phyloP scores from a whole-genome alignment of 2,797 vertebrate genomes.

The Ficedula albicollis region DNA sequence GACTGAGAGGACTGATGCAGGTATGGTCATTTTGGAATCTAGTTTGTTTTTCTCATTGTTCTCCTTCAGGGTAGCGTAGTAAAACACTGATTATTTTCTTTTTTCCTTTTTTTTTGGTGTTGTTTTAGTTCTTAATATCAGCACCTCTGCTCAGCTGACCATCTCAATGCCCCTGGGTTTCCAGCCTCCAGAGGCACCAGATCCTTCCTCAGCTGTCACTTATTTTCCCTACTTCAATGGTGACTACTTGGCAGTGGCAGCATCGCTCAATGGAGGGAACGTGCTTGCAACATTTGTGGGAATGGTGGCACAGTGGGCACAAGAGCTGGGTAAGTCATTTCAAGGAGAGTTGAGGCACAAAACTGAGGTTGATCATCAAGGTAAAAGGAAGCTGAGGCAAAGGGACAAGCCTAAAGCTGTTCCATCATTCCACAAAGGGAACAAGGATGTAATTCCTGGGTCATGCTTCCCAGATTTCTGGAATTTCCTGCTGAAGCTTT shows the following conservation, averaged over 20 bases:
- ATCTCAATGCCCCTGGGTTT: conserved; percentile 86
- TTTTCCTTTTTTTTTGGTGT: background rate
- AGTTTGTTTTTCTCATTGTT: background rate
- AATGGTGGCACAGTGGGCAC: conserved; percentile 87
- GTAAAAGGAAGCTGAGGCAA: background rate
- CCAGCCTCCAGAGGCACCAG: conserved; percentile 79
- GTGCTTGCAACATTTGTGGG: conserved; percentile 87
- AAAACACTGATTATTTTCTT: background rate
- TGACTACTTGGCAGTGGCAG: conserved; percentile 90
- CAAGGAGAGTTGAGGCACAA: background rate
- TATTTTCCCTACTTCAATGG: conserved; percentile 91
- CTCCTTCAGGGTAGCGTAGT: background rate
- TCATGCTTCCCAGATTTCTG: background rate
- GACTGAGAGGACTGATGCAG: conserved; percentile 86
- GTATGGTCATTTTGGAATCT: conserved; percentile 64
- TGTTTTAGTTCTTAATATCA: conserved; percentile 89
- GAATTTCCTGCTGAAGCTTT: conserved; percentile 42
- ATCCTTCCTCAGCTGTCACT: conserved; percentile 79
- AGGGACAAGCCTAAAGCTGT: background rate
- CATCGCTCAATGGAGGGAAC: conserved; percentile 94
- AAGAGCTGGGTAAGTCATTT: conserved; percentile 83
- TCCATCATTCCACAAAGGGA: background rate
- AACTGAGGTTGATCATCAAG: background rate
- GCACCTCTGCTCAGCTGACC: conserved; percentile 93
- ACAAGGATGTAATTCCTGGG: background rate